A percentile compares a stretch with the other conserved stretches of the same genome.
phyloP scores from a whole-genome alignment of 2,797 vertebrate species.

The Mustela erminea region DNA sequence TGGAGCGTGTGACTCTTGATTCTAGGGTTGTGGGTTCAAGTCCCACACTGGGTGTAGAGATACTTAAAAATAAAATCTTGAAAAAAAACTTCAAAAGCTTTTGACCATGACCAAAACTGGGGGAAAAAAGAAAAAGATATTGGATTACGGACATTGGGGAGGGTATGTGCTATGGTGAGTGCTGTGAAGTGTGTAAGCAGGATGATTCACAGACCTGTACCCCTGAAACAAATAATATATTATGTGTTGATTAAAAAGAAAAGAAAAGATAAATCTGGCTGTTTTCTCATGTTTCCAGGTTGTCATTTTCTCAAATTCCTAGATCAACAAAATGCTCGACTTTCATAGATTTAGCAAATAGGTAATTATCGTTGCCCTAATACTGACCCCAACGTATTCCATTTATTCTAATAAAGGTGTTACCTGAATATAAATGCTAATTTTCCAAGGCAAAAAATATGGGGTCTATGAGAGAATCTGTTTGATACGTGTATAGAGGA shows the following conservation, averaged over 20 bases:
- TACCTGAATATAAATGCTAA: neutral
- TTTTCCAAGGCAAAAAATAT: neutral
- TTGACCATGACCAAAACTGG: neutral
- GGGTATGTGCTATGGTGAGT: no score
- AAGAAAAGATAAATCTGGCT: neutral
- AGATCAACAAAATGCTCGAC: neutral
- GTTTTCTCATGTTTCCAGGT: neutral
- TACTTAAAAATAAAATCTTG: neutral
- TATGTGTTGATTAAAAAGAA: no score
- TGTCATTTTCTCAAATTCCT: slow-evolving; percentile 31
- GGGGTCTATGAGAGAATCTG: neutral
- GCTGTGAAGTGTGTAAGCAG: no score
- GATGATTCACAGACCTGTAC: no score
- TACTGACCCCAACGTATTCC: neutral
- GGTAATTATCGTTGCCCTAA: neutral
- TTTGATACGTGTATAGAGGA: neutral
- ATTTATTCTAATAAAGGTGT: neutral
- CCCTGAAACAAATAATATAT: no score
- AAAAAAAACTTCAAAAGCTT: neutral
- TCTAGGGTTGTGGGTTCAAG: neutral
- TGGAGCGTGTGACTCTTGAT: neutral
- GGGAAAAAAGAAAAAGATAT: no score
- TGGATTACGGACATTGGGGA: no score
- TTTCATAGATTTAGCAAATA: neutral
- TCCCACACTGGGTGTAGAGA: neutral